Base-by-base conservation (phyloP, 2,888 invertebrate species). In the Dichetophora obliterata region DNA sequence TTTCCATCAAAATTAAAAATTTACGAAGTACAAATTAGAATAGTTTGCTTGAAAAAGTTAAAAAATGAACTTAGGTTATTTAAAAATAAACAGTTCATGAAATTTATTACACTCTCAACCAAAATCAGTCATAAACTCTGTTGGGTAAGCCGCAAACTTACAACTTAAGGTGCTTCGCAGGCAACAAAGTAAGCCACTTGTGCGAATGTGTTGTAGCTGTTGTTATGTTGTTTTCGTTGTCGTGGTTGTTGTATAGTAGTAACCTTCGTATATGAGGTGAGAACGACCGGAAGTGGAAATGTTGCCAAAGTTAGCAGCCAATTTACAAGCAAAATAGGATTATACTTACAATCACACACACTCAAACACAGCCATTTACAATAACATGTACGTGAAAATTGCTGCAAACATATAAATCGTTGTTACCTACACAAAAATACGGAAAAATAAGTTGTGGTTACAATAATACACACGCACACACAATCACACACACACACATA, bases 41-140 rank as follows among this genome's bases (percentile, higher is more conserved):
- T n/a, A n/a, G n/a, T n/a, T n/a, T n/a, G n/a, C n/a, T n/a, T n/a
- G n/a, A n/a, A n/a, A n/a, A n/a, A n/a, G n/a, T n/a, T n/a, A n/a
- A n/a, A n/a, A n/a, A n/a, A n/a, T n/a, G n/a, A n/a, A n/a, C n/a
- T n/a, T n/a, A n/a, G n/a, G n/a, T n/a, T n/a, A n/a, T n/a, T n/a
- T n/a, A n/a, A n/a, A n/a, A n/a, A n/a, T n/a, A n/a, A n/a, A 31
- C 31, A 31, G 5, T 37, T 37, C 14, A 24, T 34, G 19, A 27
- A 22, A n/a, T 63, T 48, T 14, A 22, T 48, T 48, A 22, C n/a
- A 24, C 68, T 43, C 24, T 48, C 68, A 48, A 48, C 68, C 27
- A 22, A 48, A 68, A 68, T 68, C 68, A 68, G 68, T 24, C 68
- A 68, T 68, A 50, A 68, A 68, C 48, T 68, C 14, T 16, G 27